phyloP scores from a whole-genome alignment of 2,888 invertebrate species.

The Apodemia hepburni region DNA sequence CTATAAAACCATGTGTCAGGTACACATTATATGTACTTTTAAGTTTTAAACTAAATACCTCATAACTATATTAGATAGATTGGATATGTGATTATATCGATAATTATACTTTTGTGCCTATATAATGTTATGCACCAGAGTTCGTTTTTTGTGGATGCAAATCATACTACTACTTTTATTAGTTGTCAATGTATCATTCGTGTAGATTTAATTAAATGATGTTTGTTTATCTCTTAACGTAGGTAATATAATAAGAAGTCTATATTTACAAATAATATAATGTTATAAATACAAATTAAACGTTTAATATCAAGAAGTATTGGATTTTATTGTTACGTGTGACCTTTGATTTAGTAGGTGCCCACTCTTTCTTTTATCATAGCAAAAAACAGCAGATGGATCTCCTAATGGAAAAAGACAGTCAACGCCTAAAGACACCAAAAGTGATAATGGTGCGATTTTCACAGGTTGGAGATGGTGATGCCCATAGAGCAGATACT shows the following conservation, averaged over 20 bases:
- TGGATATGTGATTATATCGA: constrained; percentile 57
- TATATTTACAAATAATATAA: constrained; percentile 81
- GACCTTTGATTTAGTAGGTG: too few species aligned
- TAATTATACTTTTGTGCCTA: constrained; percentile 70
- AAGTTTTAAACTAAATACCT: constrained; percentile 41
- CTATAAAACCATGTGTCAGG: constrained; percentile 29
- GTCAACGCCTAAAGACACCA: too few species aligned
- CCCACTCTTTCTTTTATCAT: too few species aligned
- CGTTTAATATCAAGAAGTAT: constrained; percentile 58
- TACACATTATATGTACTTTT: constrained; percentile 31
- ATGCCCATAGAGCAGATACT: too few species aligned
- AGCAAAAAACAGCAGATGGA: too few species aligned
- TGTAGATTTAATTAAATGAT: constrained; percentile 61
- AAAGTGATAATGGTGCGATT: too few species aligned
- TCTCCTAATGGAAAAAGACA: too few species aligned
- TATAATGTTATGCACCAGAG: constrained; percentile 67
- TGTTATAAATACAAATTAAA: constrained; percentile 79
- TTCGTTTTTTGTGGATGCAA: constrained; percentile 60
- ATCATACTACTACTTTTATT: constrained; percentile 55
- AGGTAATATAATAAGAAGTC: constrained; percentile 72
- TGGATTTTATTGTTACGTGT: neutral
- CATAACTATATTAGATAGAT: constrained; percentile 49
- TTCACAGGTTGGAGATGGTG: too few species aligned
- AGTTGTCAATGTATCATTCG: constrained; percentile 59
- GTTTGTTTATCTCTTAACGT: constrained; percentile 70